A percentile compares a stretch with the other conserved stretches of the same genome.
Conservation (phyloP, 2,888 invertebrate genomes). For the Sericinus montela region DNA sequence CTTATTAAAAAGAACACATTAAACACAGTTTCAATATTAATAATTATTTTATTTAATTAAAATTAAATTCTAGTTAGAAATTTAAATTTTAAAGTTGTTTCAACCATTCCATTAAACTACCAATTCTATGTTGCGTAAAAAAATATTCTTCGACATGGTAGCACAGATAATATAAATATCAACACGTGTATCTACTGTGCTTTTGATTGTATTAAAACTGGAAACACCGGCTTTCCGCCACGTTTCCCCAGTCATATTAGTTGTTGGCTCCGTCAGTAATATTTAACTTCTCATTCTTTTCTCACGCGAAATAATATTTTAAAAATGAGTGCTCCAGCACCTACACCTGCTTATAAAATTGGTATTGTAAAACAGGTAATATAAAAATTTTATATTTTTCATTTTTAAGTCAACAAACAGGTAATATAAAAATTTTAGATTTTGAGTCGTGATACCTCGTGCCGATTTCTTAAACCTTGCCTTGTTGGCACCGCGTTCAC, state of each 20-base stretch:
- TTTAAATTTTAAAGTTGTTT: no score
- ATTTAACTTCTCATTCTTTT: constrained; percentile 43
- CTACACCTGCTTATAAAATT: constrained; percentile 57
- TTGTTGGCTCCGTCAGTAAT: constrained; percentile 55
- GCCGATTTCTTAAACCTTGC: constrained; percentile 49
- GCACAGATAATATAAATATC: not conserved
- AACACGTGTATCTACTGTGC: not conserved
- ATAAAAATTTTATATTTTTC: constrained; percentile 35
- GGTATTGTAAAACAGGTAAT: constrained; percentile 75
- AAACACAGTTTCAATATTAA: no score
- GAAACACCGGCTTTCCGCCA: constrained; percentile 51
- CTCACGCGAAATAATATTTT: constrained; percentile 37
- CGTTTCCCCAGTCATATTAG: constrained; percentile 67
- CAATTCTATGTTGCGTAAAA: no score
- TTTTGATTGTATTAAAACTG: constrained; percentile 36
- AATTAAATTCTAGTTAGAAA: no score
- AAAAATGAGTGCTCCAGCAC: constrained; percentile 70
- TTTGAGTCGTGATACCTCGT: constrained; percentile 51
- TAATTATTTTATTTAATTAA: no score
- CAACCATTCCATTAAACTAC: no score
- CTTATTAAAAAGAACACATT: no score
- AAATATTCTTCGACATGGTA: no score
- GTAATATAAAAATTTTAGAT: constrained; percentile 24
- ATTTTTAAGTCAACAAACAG: constrained; percentile 26
- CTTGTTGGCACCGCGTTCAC: constrained; percentile 63